Evolutionary conservation across 2,888 invertebrate species (phyloP).

Genomic region (Marasmarcha lunaedactyla): DNA sequence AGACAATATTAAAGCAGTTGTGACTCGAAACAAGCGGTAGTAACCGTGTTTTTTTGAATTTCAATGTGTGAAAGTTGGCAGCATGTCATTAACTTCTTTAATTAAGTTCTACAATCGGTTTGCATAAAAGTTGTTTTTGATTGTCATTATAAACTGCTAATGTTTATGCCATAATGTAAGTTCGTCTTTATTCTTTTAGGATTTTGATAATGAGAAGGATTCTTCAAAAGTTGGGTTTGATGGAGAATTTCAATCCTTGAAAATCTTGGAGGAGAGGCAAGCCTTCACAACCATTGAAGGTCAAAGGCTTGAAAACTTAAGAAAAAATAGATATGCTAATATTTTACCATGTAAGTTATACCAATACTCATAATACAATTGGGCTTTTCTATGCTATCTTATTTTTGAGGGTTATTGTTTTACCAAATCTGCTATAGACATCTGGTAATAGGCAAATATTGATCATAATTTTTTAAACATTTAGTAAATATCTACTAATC

Average conservation of each 20-base stretch:
- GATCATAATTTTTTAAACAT: no score
- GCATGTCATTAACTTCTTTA: no score
- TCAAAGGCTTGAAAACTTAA: constrained; percentile 84
- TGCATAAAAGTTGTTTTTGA: neutral
- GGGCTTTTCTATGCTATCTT: no score
- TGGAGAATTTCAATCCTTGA: constrained; percentile 95
- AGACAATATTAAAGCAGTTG: no score
- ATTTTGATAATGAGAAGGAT: constrained; percentile 11
- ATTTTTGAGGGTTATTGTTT: no score
- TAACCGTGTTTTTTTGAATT: no score
- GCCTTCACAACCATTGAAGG: constrained; percentile 91
- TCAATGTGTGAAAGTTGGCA: no score
- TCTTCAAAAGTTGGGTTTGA: constrained; percentile 76
- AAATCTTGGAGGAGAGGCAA: constrained; percentile 90
- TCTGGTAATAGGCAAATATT: no score
- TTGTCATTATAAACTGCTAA: neutral
- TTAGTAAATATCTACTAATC: no score
- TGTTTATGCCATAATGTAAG: neutral
- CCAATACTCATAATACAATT: no score
- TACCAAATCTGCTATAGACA: no score
- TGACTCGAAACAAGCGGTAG: no score
- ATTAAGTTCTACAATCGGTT: neutral
- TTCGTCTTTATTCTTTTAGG: neutral
- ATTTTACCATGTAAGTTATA: constrained; percentile 86
- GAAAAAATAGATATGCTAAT: constrained; percentile 97